Percentiles rank a stretch among this genome's conserved stretches.
phyloP scores from a whole-genome alignment of 1,140 invertebrate genomes.

The Drosophila saltans region DNA sequence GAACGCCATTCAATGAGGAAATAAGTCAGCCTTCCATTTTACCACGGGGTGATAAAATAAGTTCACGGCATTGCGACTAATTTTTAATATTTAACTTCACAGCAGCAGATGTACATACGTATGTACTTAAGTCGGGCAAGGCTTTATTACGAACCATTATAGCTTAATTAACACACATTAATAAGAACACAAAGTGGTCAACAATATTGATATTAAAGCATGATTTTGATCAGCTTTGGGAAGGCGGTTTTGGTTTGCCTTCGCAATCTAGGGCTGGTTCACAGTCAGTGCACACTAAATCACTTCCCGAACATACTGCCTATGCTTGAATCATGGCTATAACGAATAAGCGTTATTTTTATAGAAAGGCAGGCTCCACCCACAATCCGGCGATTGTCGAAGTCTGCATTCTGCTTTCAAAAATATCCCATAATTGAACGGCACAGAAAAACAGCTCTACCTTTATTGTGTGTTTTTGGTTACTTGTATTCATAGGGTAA shows the following conservation, averaged over 20 bases:
- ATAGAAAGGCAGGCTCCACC: conserved; percentile 24
- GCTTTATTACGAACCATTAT: background rate
- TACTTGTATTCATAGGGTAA: background rate
- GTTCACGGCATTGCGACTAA: conserved; percentile 16
- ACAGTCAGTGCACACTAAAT: conserved; percentile 35
- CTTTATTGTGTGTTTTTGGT: conserved; percentile 23
- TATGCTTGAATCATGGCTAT: conserved; percentile 20
- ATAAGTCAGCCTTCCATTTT: conserved; percentile 19
- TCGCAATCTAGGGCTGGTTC: conserved; percentile 34
- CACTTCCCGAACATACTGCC: conserved; percentile 13
- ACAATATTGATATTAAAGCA: background rate
- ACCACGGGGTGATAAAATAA: background rate
- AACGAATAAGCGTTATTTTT: conserved; percentile 41
- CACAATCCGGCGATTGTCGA: conserved; percentile 15
- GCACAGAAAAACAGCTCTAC: conserved; percentile 40
- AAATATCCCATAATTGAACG: conserved; percentile 10
- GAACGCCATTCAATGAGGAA: conserved; percentile 36
- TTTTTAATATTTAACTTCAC: background rate
- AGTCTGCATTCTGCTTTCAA: conserved; percentile 39
- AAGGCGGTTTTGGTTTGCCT: conserved; percentile 41
- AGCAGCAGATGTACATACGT: background rate
- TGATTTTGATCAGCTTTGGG: conserved; percentile 2
- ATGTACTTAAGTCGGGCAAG: background rate
- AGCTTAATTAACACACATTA: conserved; percentile 7
- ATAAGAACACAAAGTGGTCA: conserved; percentile 8